Base-by-base conservation (phyloP, 2,888 invertebrate species). In the Drosophila fulvimacula region DNA sequence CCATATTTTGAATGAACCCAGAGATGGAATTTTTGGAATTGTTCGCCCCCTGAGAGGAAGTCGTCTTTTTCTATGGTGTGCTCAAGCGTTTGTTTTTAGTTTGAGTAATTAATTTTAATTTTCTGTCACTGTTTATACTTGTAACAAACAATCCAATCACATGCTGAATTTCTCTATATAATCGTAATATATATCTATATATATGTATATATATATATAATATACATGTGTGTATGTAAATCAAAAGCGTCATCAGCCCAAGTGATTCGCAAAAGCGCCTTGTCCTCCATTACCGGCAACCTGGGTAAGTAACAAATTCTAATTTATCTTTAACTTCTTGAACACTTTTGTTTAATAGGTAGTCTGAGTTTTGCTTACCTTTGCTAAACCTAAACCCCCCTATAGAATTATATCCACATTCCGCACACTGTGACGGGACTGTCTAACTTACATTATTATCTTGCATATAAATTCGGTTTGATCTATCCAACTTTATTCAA, bases 241-340 rank as follows among this genome's bases (percentile, higher is more conserved):
- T 78, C 78, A 88, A 92, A 93, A 93, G 93, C 92, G 85, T 92
- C 92, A 90, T 92, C 92, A 91, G 92, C 92, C 87, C 92, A 92
- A 92, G 91, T 92, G 91, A 91, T 95, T 94, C 95, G 95, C 95
- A 96, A 96, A 95, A 96, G 96, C 94, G 97, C 97, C 94, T 95
- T 97, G 94, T 96, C 97, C 94, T 96, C 97, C 94, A 95, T 98
- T 94, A 96, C 97, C 93, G 95, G 96, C 91, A 96, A 96, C 93
- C 95, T 98, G 92, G 98, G 98, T 98, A 95, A 98, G 98, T 97
- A 76, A 73, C 82, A 70, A 78, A 77, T 79, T 83, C 65, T 59
- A 73, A 65, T 62, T 69, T 70, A 73, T 36, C 19, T 62, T 56
- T 82, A 76, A 72, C 72, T 76, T 82, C 70, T 66, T 76, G 76